phyloP scores from a whole-genome alignment of 2,113 vertebrate species.

The Dasyprocta punctata region DNA sequence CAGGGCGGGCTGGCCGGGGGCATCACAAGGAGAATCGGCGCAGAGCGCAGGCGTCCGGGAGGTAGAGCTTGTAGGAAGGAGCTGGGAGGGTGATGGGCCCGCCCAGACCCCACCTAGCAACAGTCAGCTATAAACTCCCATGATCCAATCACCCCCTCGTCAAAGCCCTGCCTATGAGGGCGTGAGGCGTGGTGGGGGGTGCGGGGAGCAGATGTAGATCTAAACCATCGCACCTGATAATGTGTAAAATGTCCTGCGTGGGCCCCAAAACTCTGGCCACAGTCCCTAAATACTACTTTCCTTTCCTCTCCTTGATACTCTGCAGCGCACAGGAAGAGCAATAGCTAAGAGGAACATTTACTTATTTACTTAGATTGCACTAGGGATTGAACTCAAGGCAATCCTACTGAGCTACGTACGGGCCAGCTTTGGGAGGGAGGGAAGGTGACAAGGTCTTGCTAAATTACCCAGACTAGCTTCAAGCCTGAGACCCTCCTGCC shows the following conservation, averaged over 20 bases:
- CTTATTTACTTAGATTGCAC: no score
- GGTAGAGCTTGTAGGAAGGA: not conserved
- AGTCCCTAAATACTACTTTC: not conserved
- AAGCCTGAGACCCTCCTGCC: not conserved
- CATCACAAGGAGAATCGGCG: not conserved
- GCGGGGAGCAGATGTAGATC: not conserved
- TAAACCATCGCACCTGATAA: not conserved
- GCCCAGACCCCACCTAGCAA: not conserved
- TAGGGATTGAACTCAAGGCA: not conserved
- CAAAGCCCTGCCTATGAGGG: not conserved
- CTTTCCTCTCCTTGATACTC: not conserved
- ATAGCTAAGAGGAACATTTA: not conserved
- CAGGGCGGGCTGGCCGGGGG: not conserved
- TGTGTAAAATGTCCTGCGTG: not conserved
- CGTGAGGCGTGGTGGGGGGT: not conserved
- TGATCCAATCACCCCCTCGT: not conserved
- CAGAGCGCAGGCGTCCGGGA: not conserved
- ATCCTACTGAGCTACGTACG: not conserved
- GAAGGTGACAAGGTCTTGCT: not conserved
- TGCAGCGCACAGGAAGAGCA: not conserved
- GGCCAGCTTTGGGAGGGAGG: not conserved
- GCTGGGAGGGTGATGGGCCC: not conserved
- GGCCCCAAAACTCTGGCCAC: not conserved
- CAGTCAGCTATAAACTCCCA: not conserved
- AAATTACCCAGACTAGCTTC: not conserved